Base-by-base conservation (phyloP, 2,797 vertebrate genomes). In the Philypnodon macrostomus region DNA sequence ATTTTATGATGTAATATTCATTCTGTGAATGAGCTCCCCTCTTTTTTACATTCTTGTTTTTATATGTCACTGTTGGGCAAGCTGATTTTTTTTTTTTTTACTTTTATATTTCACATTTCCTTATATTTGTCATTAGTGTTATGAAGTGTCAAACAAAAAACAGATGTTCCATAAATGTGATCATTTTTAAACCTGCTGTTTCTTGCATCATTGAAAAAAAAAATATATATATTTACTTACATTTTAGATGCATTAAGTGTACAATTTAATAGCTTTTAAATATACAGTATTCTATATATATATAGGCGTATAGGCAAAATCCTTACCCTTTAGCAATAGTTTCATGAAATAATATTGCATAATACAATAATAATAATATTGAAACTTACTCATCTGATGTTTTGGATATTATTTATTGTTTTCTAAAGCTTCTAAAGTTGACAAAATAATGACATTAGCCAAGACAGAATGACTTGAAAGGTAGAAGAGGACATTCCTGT, bases 21-120 rank as follows among this genome's bases (percentile, higher is more conserved):
- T 90, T 91, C 90, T 88, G 79, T 90, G 89, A 91, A 91, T 91
- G 88, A 86, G 17, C 34, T 26, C 47, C 54, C 51, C 65, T 39
- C 27, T 52, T 49, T 64, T 67, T 58, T 29, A 41, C n/a, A 58
- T n/a, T n/a, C n/a, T 49, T 41, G 14, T 53, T 67, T 66, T 60
- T 61, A 53, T 54, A 58, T 66, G 23, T 49, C 10, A 44, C 35
- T 15, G 21, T 35, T 29, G 34, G 1, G 9, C 39, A 46, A 47
- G 18, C 39, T 3, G 7, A 5, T 33, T 30, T 7, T 12, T 30
- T 12, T 7, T 30, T 42, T 44, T 44, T 44, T 30, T 44, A 44
- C 41, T 31, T 42, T 17, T 7, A 11, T 42, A 24, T 42, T 42
- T 42, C 15, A 16, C 9, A 41, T 16, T 16, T 13, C n/a, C 14